Conservation (phyloP, 2,888 invertebrate species). For the Mamestra brassicae region DNA sequence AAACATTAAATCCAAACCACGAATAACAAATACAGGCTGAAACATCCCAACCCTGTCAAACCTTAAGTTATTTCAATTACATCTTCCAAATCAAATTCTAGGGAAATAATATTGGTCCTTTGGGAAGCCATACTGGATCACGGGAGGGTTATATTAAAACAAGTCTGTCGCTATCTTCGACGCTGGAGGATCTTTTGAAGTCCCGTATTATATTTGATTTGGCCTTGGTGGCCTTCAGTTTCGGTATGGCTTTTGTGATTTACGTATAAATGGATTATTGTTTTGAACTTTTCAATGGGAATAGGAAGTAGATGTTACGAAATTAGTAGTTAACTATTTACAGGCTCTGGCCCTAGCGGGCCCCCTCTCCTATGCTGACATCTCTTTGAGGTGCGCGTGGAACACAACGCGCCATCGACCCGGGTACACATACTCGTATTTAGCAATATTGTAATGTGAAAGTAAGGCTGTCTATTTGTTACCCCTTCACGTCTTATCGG, state of each 20-base stretch:
- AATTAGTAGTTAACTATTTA: neutral
- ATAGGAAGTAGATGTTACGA: neutral
- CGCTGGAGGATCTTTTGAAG: conserved; percentile 32
- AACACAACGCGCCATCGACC: too few species aligned
- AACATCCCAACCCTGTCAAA: conserved; percentile 40
- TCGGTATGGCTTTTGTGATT: conserved; percentile 8
- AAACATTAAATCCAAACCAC: conserved; percentile 37
- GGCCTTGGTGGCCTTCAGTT: conserved; percentile 3
- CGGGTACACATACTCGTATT: too few species aligned
- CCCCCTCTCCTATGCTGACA: too few species aligned
- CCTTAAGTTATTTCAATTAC: conserved; percentile 61
- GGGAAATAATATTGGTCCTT: conserved; percentile 56
- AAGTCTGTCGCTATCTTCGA: conserved; percentile 53
- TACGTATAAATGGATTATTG: conserved; percentile 8
- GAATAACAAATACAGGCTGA: conserved; percentile 37
- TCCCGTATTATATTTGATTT: conserved; percentile 50
- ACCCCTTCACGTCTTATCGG: too few species aligned
- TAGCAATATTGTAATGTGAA: too few species aligned
- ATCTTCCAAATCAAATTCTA: conserved; percentile 58
- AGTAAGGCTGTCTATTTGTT: too few species aligned
- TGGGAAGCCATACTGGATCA: conserved; percentile 31
- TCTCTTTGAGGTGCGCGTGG: too few species aligned
- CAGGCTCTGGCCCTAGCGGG: too few species aligned
- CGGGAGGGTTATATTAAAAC: conserved; percentile 54
- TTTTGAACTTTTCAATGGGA: neutral